Conservation (phyloP, 2,888 invertebrate genomes). For the Acanthosoma haemorrhoidale region DNA sequence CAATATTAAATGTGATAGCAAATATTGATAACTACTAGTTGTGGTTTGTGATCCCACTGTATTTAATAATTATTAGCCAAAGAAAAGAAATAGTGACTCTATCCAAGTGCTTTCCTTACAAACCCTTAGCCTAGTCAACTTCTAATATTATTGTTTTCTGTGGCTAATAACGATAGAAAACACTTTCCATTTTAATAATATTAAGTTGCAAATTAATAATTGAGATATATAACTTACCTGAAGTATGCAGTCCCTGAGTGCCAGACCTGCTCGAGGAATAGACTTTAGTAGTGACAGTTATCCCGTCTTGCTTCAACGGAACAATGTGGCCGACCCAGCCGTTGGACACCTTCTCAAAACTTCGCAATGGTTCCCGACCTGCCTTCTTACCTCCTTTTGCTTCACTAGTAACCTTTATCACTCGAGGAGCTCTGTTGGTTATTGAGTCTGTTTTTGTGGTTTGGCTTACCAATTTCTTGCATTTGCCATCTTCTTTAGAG, state of each 20-base stretch:
- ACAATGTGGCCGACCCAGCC: slow-evolving; percentile 37
- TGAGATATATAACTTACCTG: slow-evolving; percentile 19
- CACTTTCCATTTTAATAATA: no score
- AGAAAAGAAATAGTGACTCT: no score
- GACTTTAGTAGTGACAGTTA: slow-evolving; percentile 22
- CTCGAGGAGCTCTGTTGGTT: background rate
- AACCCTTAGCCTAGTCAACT: no score
- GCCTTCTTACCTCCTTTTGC: background rate
- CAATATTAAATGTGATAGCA: no score
- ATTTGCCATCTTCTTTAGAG: slow-evolving; percentile 3
- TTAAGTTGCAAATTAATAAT: no score
- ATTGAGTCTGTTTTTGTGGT: background rate
- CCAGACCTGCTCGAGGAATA: background rate
- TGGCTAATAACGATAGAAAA: no score
- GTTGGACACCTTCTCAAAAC: slow-evolving; percentile 37
- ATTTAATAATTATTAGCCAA: no score
- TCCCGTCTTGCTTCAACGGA: slow-evolving; percentile 23
- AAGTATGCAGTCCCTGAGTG: background rate
- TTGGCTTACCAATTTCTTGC: background rate
- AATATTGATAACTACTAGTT: no score
- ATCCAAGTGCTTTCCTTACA: no score
- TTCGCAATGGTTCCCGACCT: slow-evolving; percentile 33
- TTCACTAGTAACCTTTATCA: background rate
- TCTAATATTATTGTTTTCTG: no score
- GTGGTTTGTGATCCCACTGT: no score